These are phyloP conservation scores for Euleptes europaea DNA, from an alignment of 2,113 vertebrate species.

Conservation along the genomic window DNA sequence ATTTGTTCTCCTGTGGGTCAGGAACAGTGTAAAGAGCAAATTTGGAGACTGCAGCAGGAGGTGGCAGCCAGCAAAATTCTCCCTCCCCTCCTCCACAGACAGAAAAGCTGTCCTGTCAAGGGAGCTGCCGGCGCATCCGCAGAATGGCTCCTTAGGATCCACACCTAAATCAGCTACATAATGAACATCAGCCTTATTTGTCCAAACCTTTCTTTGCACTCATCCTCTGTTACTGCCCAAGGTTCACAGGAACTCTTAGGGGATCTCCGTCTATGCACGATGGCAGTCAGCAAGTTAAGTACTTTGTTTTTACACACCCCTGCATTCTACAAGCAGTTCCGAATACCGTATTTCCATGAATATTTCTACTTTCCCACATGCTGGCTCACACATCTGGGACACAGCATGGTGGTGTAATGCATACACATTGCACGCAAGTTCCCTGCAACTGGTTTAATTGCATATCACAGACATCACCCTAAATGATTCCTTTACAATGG, in stretches of 20 bases:
- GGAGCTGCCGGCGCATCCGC: no score
- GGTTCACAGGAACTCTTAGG: neutral
- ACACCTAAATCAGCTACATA: neutral
- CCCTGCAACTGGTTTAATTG: neutral
- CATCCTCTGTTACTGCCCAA: neutral
- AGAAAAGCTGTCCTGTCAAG: no score
- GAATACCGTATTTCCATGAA: neutral
- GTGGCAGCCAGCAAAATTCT: no score
- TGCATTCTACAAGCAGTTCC: no score
- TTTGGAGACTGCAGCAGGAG: no score
- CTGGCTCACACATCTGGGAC: neutral
- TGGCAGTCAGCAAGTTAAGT: neutral
- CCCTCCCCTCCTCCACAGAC: no score
- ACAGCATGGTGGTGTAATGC: no score
- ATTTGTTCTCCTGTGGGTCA: no score
- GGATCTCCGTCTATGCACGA: neutral
- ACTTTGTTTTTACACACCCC: no score
- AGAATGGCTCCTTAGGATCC: no score
- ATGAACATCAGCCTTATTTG: neutral
- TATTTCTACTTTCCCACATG: neutral
- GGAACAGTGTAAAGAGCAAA: no score
- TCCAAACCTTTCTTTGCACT: neutral
- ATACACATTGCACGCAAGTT: no score
- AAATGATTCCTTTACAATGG: neutral
- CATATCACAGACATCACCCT: neutral